Base-by-base conservation (phyloP, 1,140 invertebrate species). In the Drosophila micromelanica region DNA sequence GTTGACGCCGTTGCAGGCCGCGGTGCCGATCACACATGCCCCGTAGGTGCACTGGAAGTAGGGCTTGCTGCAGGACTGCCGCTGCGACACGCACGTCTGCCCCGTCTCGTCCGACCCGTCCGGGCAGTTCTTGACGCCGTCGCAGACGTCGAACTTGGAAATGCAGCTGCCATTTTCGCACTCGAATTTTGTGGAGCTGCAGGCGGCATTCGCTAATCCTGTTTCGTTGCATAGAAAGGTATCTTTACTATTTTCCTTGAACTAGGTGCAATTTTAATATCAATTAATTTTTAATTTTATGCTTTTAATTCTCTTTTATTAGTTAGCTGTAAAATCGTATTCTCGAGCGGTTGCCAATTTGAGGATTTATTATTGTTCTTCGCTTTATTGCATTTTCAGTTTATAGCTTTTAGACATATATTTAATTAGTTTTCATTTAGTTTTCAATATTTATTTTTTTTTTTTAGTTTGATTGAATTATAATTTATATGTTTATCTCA, bases 71-170 rank as follows among this genome's bases (percentile, higher is more conserved):
- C 94, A 94, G 2, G 86, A 78, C 57, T 93, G 27, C 0, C 76
- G 48, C 80, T 77, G 74, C 5, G 73, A 49, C 7, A 91, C 48
- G 30, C 91, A 92, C 12, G 42, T 73, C 45, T 84, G 56, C 0
- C 73, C 74, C 17, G 86, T 93, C 90, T 96, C 95, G 90, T 96
- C 95, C 1, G 94, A 94, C 7, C 93, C 92, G 81, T 95, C 93
- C 0, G 90, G 55, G 76, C 95, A 95, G 73, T 95, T 92, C 13
- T 84, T 84, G 3, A 74, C 85, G 0, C 93, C 92, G 76, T 93
- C 90, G 73, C 93, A 93, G 11, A 71, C 54, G 3, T 78, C 51
- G n/a, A 70, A 89, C 9, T 35, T 27, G 1, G 80, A 64, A 12
- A 92, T 91, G 69, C 91, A 92, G 17, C 54, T 74, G n/a, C 85